Conservation (phyloP, 1,140 invertebrate species). For the Caenorhabditis latens region DNA sequence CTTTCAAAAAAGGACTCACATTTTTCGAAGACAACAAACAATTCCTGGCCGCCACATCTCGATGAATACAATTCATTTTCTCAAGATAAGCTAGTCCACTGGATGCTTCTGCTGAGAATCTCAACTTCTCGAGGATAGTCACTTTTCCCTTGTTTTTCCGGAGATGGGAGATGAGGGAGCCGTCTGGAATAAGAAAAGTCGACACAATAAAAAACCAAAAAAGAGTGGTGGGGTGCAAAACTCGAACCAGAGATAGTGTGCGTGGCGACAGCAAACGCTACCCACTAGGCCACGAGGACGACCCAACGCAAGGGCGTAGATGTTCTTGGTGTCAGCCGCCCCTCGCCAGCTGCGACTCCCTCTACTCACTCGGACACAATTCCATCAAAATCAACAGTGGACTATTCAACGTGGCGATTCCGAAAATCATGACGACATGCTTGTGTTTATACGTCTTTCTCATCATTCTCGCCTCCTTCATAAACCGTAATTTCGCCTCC, state of each 20-base stretch:
- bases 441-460: constrained; percentile 63
- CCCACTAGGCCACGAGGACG: too few relatives aligned
- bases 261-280: too few relatives aligned
- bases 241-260: too few relatives aligned
- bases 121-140: constrained; percentile 51
- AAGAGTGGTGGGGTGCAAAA: too few relatives aligned
- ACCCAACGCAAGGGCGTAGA: too few relatives aligned
- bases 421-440: constrained; percentile 76
- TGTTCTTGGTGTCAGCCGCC: too few relatives aligned
- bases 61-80: constrained; percentile 62
- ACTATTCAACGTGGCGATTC: constrained; percentile 79
- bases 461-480: constrained; percentile 70
- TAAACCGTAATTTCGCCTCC: constrained; percentile 67
- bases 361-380: constrained; percentile 67
- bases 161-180: constrained; percentile 65
- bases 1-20: not conserved
- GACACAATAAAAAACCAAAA: not conserved
- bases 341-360: too few relatives aligned
- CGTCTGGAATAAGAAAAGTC: constrained; percentile 49
- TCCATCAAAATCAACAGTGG: constrained; percentile 70
- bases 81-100: constrained; percentile 66
- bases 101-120: constrained; percentile 63
- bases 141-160: constrained; percentile 67
- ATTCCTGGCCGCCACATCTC: constrained; percentile 65
- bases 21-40: constrained; percentile 66